Evolutionary conservation across 2,888 invertebrate species (phyloP), one percentile per base, ranked within the genome.

Genomic region (Panzeria rudis): DNA sequence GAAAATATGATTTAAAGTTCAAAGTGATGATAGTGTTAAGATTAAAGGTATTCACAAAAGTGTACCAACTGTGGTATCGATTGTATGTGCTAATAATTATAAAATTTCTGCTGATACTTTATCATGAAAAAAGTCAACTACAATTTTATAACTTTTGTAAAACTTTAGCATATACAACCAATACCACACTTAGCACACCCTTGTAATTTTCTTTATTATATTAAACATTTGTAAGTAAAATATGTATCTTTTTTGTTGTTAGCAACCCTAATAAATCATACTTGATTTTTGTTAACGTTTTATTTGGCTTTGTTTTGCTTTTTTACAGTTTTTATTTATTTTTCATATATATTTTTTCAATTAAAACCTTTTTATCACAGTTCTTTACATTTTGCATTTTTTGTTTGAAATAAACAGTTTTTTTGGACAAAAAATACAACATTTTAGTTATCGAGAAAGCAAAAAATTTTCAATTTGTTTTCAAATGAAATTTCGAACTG

Each of bases 401-500:
- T 86, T 79, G 73, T 56, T 73, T 64, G 25, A 61, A 44, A 79
- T 41, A 75, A 71, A 77, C 50, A 72, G 50, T 77, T 41, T 66
- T 23, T 69, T 52, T 66, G 61, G 17, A 73, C 79, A 84, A 82
- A 87, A 86, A 85, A 78, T 83, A 83, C 83, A 84, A 86, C 84
- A 80, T 86, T 84, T 87, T 83, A 72, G 64, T 73, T 77, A 71
- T 77, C 64, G 54, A 81, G 83, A 79, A 81, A 77, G 72, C 62
- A 44, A 78, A 87, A 84, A 72, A 62, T 59, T 41, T 75, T 83
- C 59, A 79, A 69, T 75, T 84, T 84, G 86, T 82, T 86, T 87
- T 86, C 83, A 86, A 87, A 88, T 87, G 87, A 87, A 87, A 87
- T 87, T 87, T 85, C 82, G 87, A 88, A 88, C 86, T 86, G 77